Conservation (phyloP, 2,113 vertebrate species). For the Hyperopisus bebe region DNA sequence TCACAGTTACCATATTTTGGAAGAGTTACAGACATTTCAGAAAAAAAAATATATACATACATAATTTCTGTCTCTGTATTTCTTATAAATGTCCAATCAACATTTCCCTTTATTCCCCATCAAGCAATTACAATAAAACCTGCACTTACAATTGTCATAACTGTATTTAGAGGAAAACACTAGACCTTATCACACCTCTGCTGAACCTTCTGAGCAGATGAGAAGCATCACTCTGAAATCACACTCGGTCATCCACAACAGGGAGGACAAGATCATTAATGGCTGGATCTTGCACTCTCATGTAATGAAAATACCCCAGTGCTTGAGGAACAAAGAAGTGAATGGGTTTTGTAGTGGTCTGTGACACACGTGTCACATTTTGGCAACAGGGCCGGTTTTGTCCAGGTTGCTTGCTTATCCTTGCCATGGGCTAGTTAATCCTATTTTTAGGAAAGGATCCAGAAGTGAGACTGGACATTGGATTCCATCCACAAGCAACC, state of each 20-base stretch:
- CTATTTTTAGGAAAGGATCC: neutral
- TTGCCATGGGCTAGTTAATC: neutral
- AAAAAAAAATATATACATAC: neutral
- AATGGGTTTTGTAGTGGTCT: neutral
- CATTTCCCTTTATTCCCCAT: neutral
- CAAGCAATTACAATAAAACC: neutral
- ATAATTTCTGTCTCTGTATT: neutral
- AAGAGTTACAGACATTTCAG: neutral
- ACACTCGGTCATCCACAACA: neutral
- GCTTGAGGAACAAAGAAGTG: neutral
- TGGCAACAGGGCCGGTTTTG: neutral
- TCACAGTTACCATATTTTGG: neutral
- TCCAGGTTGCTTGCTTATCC: neutral
- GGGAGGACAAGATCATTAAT: neutral
- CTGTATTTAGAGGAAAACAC: neutral
- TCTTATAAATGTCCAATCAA: neutral
- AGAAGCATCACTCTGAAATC: neutral
- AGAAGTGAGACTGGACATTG: neutral
- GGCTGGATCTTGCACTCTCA: neutral
- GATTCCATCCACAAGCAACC: neutral
- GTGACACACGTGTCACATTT: neutral
- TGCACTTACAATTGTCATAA: neutral
- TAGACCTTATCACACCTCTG: neutral
- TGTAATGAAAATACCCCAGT: neutral
- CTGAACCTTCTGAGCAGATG: neutral